Evolutionary conservation across 2,113 vertebrate genomes (phyloP).

Genomic region (Silurus meridionalis): DNA sequence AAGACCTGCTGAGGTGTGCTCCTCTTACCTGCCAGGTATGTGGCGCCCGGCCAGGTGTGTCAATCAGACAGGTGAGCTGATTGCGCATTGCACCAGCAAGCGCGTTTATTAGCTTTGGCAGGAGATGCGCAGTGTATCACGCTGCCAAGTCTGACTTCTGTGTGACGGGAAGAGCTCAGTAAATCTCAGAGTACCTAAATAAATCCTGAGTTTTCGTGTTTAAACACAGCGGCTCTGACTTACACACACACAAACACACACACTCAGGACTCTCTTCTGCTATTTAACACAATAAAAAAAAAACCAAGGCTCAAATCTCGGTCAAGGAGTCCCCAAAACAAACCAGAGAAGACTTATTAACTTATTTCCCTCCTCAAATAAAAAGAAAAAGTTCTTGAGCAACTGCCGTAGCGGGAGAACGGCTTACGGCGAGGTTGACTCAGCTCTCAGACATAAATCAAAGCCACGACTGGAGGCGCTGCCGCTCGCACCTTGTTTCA

Average conservation of each 20-base stretch:
- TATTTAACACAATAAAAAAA: background rate
- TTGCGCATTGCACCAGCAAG: slow-evolving; percentile 54
- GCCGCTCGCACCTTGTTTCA: slow-evolving; percentile 56
- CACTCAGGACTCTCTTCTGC: background rate
- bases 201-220: slow-evolving; percentile 18
- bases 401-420: slow-evolving; percentile 52
- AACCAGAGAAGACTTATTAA: slow-evolving; percentile 49
- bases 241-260: no score
- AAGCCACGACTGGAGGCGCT: slow-evolving; percentile 59
- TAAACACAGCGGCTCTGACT: slow-evolving; percentile 18
- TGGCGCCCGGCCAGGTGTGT: slow-evolving; percentile 39
- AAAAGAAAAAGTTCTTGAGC: slow-evolving; percentile 61
- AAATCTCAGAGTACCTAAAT: slow-evolving; percentile 27
- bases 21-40: slow-evolving; percentile 29
- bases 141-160: slow-evolving; percentile 29
- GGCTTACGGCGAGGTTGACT: slow-evolving; percentile 52
- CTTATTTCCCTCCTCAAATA: slow-evolving; percentile 47
- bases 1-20: slow-evolving; percentile 28
- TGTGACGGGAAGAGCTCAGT: slow-evolving; percentile 9
- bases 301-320: background rate
- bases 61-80: slow-evolving; percentile 49
- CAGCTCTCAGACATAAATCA: slow-evolving; percentile 70
- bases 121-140: background rate
- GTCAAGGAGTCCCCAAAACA: background rate
- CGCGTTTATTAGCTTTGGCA: slow-evolving; percentile 72